Percentiles rank a stretch among this genome's conserved stretches.
phyloP scores from a whole-genome alignment of 2,888 invertebrate genomes.

The Drosophila nr. perissopoda region DNA sequence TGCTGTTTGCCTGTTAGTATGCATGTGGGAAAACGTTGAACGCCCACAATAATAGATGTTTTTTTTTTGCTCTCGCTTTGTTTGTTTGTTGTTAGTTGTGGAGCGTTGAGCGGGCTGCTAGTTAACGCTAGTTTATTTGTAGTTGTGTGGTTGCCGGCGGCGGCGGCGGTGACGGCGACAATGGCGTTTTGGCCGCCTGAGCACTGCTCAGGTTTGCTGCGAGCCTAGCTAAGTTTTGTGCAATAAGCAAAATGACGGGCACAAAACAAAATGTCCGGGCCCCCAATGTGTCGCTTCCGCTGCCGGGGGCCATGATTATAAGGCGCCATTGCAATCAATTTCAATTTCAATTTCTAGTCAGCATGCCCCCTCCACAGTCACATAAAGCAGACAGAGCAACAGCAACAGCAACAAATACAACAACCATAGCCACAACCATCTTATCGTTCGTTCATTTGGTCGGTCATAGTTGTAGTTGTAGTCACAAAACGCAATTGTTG shows the following conservation, averaged over 20 bases:
- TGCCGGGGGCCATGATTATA: constrained; percentile 67
- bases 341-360: constrained; percentile 51
- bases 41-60: constrained; percentile 83
- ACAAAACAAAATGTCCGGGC: constrained; percentile 83
- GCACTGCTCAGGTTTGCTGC: constrained; percentile 60
- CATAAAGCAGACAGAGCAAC: not conserved
- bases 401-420: constrained; percentile 1
- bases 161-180: constrained; percentile 16
- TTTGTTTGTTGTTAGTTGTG: constrained; percentile 53
- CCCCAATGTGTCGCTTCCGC: constrained; percentile 65
- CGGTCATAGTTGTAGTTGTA: constrained; percentile 48
- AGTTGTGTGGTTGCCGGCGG: constrained; percentile 23
- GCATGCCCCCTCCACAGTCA: constrained; percentile 13
- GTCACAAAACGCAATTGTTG: constrained; percentile 47
- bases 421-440: constrained; percentile 36
- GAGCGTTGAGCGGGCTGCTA: constrained; percentile 19
- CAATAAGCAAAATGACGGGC: constrained; percentile 85
- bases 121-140: constrained; percentile 38
- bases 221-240: constrained; percentile 76
- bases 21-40: constrained; percentile 84
- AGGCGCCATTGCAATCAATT: constrained; percentile 62
- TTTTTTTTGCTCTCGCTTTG: constrained; percentile 49
- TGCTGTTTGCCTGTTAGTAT: constrained; percentile 77
- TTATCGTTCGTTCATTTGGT: constrained; percentile 50
- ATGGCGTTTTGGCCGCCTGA: constrained; percentile 22